Evolutionary conservation across 2,113 vertebrate genomes (phyloP), one percentile per base, ranked within the genome.

Genomic region (Microcebus lehilahytsara): DNA sequence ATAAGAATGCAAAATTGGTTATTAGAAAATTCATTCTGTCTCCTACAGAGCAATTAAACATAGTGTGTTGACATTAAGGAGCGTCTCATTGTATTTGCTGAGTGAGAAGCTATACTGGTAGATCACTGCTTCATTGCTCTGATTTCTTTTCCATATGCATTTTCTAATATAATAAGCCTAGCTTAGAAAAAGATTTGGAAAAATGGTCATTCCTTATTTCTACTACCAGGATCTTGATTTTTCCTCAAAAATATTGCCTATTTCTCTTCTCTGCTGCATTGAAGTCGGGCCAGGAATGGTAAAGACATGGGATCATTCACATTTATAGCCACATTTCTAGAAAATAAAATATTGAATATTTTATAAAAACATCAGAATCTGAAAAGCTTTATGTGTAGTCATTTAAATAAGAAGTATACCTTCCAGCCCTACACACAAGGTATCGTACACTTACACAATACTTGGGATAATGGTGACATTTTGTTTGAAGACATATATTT

Each of bases 1-100:
- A 53, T 60, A 96, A 49, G 3, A 96, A 98, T 83, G 94, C 53
- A 71, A 93, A 80, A 80, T 90, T 90, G 14, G 19, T 92, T 97
- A 92, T 93, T 78, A 93, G 64, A 85, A 95, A 96, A 95, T 79
- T 30, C 27, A 58, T 81, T 93, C 67, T 81, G 86, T 92, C 71
- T 91, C 17, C 40, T n/a, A 58, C 32, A n/a, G 66, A 95, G 77
- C 80, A 85, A 81, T 97, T 97, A 85, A 96, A 85, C 32, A 6
- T 67, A 67, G 58, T 58, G 5, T 46, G 49, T 80, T 90, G 53
- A 91, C 87, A 75, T 88, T 67, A 71, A 89, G 37, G 42, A 88
- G 66, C 66, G n/a, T 67, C 92, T 95, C 22, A 4, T 42, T 96
- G 87, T 6, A 72, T 91, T 96, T 89, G 25, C 49, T 95, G 77